These are phyloP conservation scores for Saguinus midas DNA, from an alignment of 2,113 vertebrate species.

Conservation along the genomic window DNA sequence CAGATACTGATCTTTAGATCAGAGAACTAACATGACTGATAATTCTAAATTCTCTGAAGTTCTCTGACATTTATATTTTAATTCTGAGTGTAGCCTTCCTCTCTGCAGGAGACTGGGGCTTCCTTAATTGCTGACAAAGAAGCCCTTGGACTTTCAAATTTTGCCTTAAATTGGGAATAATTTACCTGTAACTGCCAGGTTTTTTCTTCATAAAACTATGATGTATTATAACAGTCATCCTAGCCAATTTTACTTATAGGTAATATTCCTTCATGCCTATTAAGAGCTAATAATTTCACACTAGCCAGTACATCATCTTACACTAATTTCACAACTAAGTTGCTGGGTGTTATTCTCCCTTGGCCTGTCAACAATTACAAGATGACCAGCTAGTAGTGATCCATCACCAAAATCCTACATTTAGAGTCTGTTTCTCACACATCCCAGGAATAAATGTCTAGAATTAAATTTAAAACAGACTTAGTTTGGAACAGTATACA, in stretches of 20 bases:
- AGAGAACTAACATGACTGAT: not conserved
- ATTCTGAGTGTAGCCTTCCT: not conserved
- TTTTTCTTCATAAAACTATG: not conserved
- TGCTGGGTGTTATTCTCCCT: not conserved
- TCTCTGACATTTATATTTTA: not conserved
- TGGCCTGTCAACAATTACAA: not conserved
- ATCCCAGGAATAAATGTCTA: too few species aligned
- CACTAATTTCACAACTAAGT: not conserved
- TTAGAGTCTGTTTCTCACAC: too few species aligned
- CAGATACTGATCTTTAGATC: not conserved
- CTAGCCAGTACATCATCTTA: not conserved
- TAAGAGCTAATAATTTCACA: not conserved
- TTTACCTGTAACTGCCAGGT: not conserved
- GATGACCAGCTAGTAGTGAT: not conserved
- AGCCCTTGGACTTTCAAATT: not conserved
- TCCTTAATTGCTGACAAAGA: not conserved
- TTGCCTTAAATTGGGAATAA: not conserved
- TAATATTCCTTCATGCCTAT: not conserved
- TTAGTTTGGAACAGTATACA: too few species aligned
- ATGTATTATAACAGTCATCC: not conserved
- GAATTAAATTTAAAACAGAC: too few species aligned
- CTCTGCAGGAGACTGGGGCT: not conserved
- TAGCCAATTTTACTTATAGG: not conserved
- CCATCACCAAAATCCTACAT: too few species aligned
- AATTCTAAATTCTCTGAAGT: not conserved